These are phyloP conservation scores for Aphelocoma californica DNA, from an alignment of 2,797 vertebrate genomes.

Conservation along the genomic window DNA sequence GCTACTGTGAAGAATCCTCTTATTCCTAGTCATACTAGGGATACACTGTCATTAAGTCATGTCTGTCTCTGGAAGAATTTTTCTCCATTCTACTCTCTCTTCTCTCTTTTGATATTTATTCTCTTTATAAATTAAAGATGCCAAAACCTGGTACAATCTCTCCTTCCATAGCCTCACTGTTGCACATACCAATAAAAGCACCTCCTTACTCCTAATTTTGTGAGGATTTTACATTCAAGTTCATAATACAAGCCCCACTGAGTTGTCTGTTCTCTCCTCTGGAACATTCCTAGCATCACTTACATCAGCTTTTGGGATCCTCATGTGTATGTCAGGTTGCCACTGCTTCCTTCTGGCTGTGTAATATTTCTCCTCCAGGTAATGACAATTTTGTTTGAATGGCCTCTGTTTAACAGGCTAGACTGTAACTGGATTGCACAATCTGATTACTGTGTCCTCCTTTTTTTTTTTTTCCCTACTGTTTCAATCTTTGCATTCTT, in stretches of 20 bases:
- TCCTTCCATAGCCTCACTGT: not conserved
- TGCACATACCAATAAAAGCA: not conserved
- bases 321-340: not conserved
- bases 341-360: not conserved
- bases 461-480: not conserved
- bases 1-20: not conserved
- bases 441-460: not conserved
- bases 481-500: not conserved
- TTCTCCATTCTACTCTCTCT: not conserved
- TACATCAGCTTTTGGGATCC: not conserved
- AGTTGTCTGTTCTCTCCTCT: not conserved
- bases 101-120: not conserved
- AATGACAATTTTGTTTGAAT: not conserved
- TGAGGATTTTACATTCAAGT: not conserved
- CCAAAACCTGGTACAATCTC: not conserved
- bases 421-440: not conserved
- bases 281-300: not conserved
- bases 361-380: not conserved
- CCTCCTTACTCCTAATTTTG: not conserved
- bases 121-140: not conserved
- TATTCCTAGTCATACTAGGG: not conserved
- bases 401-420: not conserved
- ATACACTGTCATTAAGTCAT: not conserved
- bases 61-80: not conserved
- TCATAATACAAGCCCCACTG: not conserved